Percentiles rank a stretch among this genome's conserved stretches.
phyloP scores from a whole-genome alignment of 2,797 vertebrate species.

The Philypnodon macrostomus region DNA sequence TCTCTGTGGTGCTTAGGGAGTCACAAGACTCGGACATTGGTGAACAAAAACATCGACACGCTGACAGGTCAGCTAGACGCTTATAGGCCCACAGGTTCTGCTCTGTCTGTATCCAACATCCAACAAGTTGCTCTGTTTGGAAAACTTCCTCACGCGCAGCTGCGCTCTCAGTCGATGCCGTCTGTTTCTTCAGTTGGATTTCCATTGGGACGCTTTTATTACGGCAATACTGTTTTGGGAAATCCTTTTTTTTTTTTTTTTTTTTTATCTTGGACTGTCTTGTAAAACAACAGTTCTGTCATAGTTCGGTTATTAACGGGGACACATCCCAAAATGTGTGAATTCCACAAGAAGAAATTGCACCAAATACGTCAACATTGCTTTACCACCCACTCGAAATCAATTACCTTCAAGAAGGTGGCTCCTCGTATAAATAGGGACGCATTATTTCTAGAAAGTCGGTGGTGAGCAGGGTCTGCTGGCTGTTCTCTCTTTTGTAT shows the following conservation, averaged over 20 bases:
- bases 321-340: slow-evolving; percentile 78
- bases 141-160: slow-evolving; percentile 25
- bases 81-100: slow-evolving; percentile 45
- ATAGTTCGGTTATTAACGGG: too few species aligned
- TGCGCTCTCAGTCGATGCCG: slow-evolving; percentile 1
- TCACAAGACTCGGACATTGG: slow-evolving; percentile 73
- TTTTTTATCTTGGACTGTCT: slow-evolving; percentile 14
- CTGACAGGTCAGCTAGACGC: slow-evolving; percentile 57
- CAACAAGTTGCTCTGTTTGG: slow-evolving; percentile 57
- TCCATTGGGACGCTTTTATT: slow-evolving; percentile 1
- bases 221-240: neutral
- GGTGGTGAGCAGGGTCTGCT: slow-evolving; percentile 62
- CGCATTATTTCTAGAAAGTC: slow-evolving; percentile 75
- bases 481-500: slow-evolving; percentile 44
- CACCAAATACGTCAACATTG: slow-evolving; percentile 83
- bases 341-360: slow-evolving; percentile 72
- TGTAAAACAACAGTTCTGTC: slow-evolving; percentile 28
- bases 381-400: slow-evolving; percentile 90
- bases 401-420: slow-evolving; percentile 84
- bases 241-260: slow-evolving; percentile 22
- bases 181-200: slow-evolving; percentile 21
- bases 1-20: slow-evolving; percentile 64
- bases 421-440: slow-evolving; percentile 84
- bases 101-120: slow-evolving; percentile 44
- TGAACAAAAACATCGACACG: slow-evolving; percentile 62